Base-by-base conservation (phyloP, 2,797 vertebrate genomes). In the Muscicapa striata region DNA sequence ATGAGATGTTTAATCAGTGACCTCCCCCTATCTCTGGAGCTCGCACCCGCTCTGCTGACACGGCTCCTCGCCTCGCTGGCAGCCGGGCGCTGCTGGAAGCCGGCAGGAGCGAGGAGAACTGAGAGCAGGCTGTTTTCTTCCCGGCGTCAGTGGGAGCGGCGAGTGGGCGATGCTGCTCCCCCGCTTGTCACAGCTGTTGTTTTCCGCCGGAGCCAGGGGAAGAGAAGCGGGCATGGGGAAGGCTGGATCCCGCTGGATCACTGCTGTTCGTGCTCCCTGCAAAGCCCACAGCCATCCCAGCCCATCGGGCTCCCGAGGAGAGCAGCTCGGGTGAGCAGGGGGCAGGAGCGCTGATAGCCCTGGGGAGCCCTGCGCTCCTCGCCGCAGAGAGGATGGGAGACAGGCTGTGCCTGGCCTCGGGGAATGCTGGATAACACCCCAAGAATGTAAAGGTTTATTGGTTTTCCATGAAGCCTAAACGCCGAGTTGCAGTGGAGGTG, bases 81-180 rank as follows among this genome's bases (percentile, higher is more conserved):
- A 69, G 70, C 59, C 87, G 6, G 8, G 41, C 18, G 17, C 89
- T 85, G 82, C 82, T 88, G 87, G 93, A 40, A 93, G 80, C 69
- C 13, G 11, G 11, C 46, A 49, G 21, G 12, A 61, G 79, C 5
- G 26, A 54, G 90, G 73, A 75, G 74, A 76, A 36, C 36, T 1
- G 20, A 26, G 75, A 66, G 87, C 85, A 67, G 73, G 82, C 76
- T 95, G 93, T 82, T 95, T 95, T 85, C 85, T 84, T 75, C 66
- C 64, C 14, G 19, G 55, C 41, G 41, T 4, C 58, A 64, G 91
- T 83, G 90, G 93, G 91, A 80, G 89, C 66, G 75, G 89, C 78
- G 67, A 85, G 91, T 23, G 67, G 91, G 94, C 21, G 46, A 81
- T 41, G 88, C 89, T 58, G 68, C 49, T 36, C 88, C 77, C 84